phyloP scores from a whole-genome alignment of 2,797 vertebrate species.

The Ataeniobius toweri region DNA sequence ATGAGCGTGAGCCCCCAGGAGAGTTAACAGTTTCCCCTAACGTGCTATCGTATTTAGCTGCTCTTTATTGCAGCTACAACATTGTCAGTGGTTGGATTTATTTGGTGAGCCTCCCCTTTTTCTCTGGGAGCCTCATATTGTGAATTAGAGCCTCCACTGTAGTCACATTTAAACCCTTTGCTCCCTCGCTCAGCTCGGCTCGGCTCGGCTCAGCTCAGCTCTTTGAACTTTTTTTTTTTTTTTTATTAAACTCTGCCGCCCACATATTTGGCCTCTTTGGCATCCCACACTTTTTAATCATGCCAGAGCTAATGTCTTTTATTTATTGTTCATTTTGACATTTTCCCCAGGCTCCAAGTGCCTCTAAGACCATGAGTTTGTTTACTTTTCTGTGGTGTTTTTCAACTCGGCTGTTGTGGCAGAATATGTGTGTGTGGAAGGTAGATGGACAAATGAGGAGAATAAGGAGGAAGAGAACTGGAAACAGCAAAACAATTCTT shows the following conservation, averaged over 20 bases:
- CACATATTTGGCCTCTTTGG: constrained; percentile 49
- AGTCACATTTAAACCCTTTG: constrained; percentile 45
- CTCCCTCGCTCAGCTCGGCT: constrained; percentile 38
- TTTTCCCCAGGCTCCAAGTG: constrained; percentile 56
- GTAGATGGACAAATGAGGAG: constrained; percentile 11
- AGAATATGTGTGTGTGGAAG: constrained; percentile 42
- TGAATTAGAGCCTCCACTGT: constrained; percentile 57
- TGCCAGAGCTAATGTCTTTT: constrained; percentile 71
- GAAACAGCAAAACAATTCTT: background rate
- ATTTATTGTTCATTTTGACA: constrained; percentile 76
- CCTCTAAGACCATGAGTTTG: constrained; percentile 47
- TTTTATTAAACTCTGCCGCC: constrained; percentile 69
- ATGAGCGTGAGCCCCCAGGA: background rate
- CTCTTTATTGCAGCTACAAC: constrained; percentile 44
- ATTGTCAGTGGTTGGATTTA: constrained; percentile 59
- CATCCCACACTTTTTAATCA: constrained; percentile 66
- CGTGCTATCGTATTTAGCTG: constrained; percentile 25
- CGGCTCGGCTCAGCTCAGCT: constrained; percentile 31
- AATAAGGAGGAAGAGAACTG: constrained; percentile 6
- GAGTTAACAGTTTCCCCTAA: background rate
- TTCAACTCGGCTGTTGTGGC: constrained; percentile 44
- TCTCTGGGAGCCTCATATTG: constrained; percentile 41
- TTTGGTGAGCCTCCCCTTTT: constrained; percentile 51
- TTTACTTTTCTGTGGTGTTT: constrained; percentile 51
- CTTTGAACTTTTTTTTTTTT: constrained; percentile 61